Base-by-base conservation (phyloP, 2,797 vertebrate species). In the Platyrinchus mystaceus region DNA sequence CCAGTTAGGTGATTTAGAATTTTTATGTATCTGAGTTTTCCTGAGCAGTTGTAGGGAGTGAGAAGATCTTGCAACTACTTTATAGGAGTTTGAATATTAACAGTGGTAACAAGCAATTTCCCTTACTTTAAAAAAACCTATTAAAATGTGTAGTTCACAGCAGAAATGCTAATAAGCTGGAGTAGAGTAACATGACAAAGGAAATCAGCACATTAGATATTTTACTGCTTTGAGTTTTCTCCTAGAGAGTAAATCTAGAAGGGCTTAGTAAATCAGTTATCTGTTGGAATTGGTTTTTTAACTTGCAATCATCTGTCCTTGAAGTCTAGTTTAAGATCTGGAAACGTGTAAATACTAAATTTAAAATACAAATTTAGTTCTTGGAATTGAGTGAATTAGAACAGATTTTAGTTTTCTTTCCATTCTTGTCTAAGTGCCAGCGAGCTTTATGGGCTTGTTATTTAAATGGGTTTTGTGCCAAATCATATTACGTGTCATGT, bases 131-230 rank as follows among this genome's bases (percentile, higher is more conserved):
- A 36, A 71, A 66, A 71, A 36, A 37, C 2, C 9, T 53, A 28
- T 20, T 86, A 68, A 78, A 86, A 71, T 66, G 6, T 46, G 7
- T 36, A 58, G 32, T 70, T 90, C 89, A 73, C 85, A 96, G 64
- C 78, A 96, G 93, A 96, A 92, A 92, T 93, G 79, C 64, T 92
- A 63, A 73, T 91, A 79, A 80, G 14, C 43, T 70, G 90, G 81
- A 91, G 32, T 7, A 58, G 21, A 55, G 44, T 59, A 73, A n/a
- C 12, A 2, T 27, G 68, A 19, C 7, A 68, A 41, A 26, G 50
- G 34, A 55, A 75, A 47, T 53, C 12, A 30, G 12, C 76, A 39
- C 32, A 44, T 75, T 34, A 47, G 60, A 3, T 56, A 17, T 47
- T 32, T 67, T 77, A 67, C 7, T 84, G 16, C 53, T 77, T 74